These are phyloP conservation scores for Melanargia galathea DNA, from an alignment of 2,888 invertebrate genomes.

Conservation along the genomic window DNA sequence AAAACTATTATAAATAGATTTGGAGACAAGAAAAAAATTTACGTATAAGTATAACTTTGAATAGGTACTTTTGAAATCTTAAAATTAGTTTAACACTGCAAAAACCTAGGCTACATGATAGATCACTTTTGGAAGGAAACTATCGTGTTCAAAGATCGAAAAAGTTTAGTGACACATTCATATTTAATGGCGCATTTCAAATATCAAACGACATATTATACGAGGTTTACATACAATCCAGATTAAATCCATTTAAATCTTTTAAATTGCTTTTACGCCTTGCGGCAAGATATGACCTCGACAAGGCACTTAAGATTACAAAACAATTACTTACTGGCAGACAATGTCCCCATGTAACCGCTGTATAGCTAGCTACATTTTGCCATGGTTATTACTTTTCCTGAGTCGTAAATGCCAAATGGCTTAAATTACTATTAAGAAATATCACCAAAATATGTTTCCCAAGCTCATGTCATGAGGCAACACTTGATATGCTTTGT, in stretches of 20 bases:
- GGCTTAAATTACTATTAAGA: background rate
- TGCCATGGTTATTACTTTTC: conserved; percentile 1
- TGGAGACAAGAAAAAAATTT: conserved; percentile 36
- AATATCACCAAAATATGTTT: background rate
- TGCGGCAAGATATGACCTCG: conserved; percentile 25
- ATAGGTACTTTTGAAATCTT: background rate
- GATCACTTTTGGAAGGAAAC: background rate
- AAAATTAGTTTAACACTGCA: background rate
- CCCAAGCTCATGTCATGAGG: background rate
- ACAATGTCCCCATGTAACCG: conserved; percentile 22
- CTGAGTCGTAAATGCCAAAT: background rate
- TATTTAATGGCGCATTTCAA: conserved; percentile 17
- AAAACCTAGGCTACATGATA: background rate
- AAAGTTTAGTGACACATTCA: conserved; percentile 3
- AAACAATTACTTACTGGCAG: conserved; percentile 24
- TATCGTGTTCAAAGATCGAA: conserved; percentile 12
- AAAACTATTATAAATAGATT: conserved; percentile 78
- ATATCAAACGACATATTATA: conserved; percentile 22
- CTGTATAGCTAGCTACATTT: background rate
- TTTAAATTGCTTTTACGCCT: conserved; percentile 27
- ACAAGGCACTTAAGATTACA: conserved; percentile 27
- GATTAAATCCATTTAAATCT: conserved; percentile 30
- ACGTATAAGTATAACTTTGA: background rate
- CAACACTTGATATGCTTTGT: too few relatives aligned
- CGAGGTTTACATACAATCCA: conserved; percentile 20